phyloP scores from a whole-genome alignment of 2,888 invertebrate genomes.

The Ommatoiulus sabulosus region DNA sequence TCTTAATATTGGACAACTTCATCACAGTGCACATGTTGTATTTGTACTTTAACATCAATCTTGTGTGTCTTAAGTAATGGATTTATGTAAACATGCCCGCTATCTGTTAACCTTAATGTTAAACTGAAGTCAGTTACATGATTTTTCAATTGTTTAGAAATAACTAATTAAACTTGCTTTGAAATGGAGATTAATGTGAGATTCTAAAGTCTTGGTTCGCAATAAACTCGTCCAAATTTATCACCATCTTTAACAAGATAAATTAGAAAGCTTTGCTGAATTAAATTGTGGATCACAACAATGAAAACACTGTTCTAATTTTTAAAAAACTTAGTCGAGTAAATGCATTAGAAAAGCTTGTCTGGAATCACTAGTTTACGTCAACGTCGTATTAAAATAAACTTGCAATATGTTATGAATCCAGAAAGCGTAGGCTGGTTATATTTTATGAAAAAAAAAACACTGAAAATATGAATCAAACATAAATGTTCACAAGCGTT shows the following conservation, averaged over 20 bases:
- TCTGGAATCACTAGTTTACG: too few relatives aligned
- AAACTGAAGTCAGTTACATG: background rate
- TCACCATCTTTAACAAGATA: background rate
- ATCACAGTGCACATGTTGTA: background rate
- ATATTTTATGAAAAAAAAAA: background rate
- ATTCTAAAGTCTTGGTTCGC: background rate
- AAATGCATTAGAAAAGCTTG: background rate
- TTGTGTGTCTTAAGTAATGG: background rate
- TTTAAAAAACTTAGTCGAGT: too few relatives aligned
- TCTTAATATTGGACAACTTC: background rate
- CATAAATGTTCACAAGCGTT: background rate
- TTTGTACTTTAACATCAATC: background rate
- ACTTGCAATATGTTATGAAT: too few relatives aligned
- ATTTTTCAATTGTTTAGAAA: too few relatives aligned
- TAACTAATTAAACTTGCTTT: background rate
- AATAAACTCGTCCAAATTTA: background rate
- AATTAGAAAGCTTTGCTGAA: background rate
- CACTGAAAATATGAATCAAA: background rate
- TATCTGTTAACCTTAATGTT: background rate
- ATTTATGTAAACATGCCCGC: slow-evolving; percentile 17
- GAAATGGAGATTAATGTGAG: background rate
- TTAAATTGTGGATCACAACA: background rate
- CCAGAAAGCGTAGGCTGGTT: too few relatives aligned
- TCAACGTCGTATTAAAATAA: too few relatives aligned
- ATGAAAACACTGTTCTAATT: too few relatives aligned